Percentiles rank a stretch among this genome's conserved stretches.
These are phyloP conservation scores for Apolygus lucorum DNA, from an alignment of 1,140 invertebrate species.

Conservation along the genomic window DNA sequence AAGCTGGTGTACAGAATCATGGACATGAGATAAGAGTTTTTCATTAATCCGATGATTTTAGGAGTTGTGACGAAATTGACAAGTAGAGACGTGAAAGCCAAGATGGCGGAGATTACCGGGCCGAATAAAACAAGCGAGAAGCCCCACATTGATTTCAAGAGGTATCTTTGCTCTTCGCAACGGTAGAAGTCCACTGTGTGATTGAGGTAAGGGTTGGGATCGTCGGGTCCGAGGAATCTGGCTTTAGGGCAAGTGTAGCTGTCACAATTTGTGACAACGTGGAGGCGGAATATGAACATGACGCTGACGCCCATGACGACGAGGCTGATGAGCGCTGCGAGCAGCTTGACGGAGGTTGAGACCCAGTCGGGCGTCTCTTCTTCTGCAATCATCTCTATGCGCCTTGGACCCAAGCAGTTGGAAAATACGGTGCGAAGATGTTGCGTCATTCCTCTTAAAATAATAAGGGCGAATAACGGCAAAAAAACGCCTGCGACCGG, in stretches of 20 bases:
- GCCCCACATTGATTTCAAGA: no score
- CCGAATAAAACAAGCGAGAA: neutral
- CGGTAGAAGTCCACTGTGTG: neutral
- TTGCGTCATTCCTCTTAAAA: no score
- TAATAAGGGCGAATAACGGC: neutral
- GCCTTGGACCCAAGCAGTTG: neutral
- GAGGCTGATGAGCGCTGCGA: neutral
- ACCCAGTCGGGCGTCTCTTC: neutral
- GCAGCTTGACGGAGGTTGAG: neutral
- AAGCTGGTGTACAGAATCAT: neutral
- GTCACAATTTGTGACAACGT: neutral
- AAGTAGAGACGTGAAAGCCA: neutral
- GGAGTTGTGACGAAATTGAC: neutral
- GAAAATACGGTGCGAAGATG: neutral
- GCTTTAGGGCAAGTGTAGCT: neutral
- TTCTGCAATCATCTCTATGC: no score
- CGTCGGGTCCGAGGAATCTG: neutral
- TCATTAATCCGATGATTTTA: neutral
- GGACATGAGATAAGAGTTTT: neutral
- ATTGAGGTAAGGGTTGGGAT: neutral
- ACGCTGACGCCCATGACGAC: neutral
- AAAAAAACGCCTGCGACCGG: neutral
- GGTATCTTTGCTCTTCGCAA: no score
- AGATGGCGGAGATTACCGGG: neutral
- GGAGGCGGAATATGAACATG: neutral